phyloP scores from a whole-genome alignment of 2,797 vertebrate genomes.

The Chrosomus eos region DNA sequence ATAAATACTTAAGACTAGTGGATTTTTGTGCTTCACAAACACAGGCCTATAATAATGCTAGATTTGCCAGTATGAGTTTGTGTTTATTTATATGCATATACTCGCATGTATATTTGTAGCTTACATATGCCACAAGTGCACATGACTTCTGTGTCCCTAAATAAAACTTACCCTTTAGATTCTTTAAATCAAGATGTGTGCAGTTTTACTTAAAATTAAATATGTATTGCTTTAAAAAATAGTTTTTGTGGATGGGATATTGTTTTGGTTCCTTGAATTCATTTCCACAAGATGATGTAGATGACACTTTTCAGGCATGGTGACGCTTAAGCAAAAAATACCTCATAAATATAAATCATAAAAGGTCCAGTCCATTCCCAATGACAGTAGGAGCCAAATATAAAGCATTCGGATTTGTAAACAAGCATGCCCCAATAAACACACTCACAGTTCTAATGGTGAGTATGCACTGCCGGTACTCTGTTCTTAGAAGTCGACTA shows the following conservation, averaged over 20 bases:
- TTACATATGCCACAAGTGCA: not conserved
- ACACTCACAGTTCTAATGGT: not conserved
- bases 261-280: slow-evolving; percentile 23
- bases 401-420: slow-evolving; percentile 36
- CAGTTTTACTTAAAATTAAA: not conserved
- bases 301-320: slow-evolving; percentile 38
- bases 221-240: slow-evolving; percentile 11
- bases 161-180: not conserved
- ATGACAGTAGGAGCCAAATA: not conserved
- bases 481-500: slow-evolving; percentile 31
- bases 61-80: not conserved
- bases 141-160: not conserved
- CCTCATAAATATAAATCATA: slow-evolving; percentile 29
- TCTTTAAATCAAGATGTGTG: slow-evolving; percentile 15
- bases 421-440: slow-evolving; percentile 7
- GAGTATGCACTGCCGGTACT: not conserved
- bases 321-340: slow-evolving; percentile 43
- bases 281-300: slow-evolving; percentile 39
- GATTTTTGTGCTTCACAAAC: slow-evolving; percentile 12
- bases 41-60: not conserved
- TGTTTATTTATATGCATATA: not conserved
- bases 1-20: slow-evolving; percentile 32
- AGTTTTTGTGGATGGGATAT: slow-evolving; percentile 14
- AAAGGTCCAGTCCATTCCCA: slow-evolving; percentile 22
- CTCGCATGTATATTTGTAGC: not conserved